A percentile compares a stretch with the other conserved stretches of the same genome.
phyloP scores from a whole-genome alignment of 30 jellyfish, hydroid and myxozoan genomes.

The Turritopsis rubra region DNA sequence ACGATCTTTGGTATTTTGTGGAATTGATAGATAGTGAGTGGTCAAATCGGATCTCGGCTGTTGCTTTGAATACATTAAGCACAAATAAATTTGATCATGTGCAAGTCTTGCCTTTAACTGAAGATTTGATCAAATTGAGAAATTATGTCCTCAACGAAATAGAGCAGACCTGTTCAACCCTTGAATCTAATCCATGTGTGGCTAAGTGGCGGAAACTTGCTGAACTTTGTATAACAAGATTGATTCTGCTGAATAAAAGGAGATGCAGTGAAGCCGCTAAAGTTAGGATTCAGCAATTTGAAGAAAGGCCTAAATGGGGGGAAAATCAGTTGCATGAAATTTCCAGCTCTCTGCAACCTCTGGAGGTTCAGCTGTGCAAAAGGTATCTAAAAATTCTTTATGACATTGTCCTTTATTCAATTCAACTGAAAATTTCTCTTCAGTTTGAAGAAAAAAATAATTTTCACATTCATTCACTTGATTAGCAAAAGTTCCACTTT shows the following conservation, averaged over 20 bases:
- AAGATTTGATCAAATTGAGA: constrained; percentile 28
- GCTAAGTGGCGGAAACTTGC: constrained; percentile 5
- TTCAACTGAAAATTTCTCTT: too few relatives aligned
- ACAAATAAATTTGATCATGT: constrained; percentile 14
- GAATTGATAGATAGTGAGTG: constrained; percentile 27
- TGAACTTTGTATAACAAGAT: constrained; percentile 18
- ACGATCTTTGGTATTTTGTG: constrained; percentile 10
- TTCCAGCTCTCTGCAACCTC: constrained; percentile 31
- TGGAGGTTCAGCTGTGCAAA: constrained; percentile 35
- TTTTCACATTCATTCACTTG: background rate
- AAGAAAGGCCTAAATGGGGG: constrained; percentile 23
- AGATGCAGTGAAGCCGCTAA: constrained; percentile 36
- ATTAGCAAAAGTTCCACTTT: background rate
- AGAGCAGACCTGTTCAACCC: background rate
- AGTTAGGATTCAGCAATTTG: constrained; percentile 6
- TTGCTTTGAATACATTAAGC: constrained; percentile 30
- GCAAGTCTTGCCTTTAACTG: constrained; percentile 24
- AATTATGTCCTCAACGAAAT: constrained; percentile 16
- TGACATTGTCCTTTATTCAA: background rate
- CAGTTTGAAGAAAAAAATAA: too few relatives aligned
- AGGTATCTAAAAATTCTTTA: constrained; percentile 20
- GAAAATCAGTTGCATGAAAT: constrained; percentile 21
- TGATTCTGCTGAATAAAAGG: constrained; percentile 29
- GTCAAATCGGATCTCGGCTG: constrained; percentile 18
- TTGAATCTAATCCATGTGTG: constrained; percentile 10